These are phyloP conservation scores for Ciconia nigra DNA, from an alignment of 2,797 vertebrate genomes.

Conservation along the genomic window DNA sequence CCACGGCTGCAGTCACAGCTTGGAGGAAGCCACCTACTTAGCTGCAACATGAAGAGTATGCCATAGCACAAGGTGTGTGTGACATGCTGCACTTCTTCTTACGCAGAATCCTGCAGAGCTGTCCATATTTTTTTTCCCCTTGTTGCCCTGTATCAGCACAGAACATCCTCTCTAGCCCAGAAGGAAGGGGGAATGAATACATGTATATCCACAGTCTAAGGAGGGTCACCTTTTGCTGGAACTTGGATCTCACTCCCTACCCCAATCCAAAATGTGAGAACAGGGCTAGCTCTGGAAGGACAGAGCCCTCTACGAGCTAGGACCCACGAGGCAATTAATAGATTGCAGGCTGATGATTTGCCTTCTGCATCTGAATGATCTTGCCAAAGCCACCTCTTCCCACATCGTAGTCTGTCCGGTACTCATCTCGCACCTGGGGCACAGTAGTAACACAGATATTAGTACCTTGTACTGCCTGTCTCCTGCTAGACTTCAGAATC, in stretches of 20 bases:
- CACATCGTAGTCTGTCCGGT: slow-evolving; percentile 70
- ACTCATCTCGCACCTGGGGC: slow-evolving; percentile 68
- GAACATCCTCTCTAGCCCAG: slow-evolving; percentile 38
- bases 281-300: slow-evolving; percentile 21
- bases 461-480: not conserved
- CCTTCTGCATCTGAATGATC: slow-evolving; percentile 65
- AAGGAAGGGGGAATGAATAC: slow-evolving; percentile 38
- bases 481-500: not conserved
- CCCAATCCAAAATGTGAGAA: not conserved
- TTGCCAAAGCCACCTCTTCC: slow-evolving; percentile 75
- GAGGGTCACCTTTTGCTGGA: slow-evolving; percentile 37
- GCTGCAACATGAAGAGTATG: not conserved
- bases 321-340: not conserved
- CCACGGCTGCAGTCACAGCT: not conserved
- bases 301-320: not conserved
- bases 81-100: slow-evolving; percentile 22
- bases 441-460: not conserved
- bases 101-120: slow-evolving; percentile 19
- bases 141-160: slow-evolving; percentile 19
- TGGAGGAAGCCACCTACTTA: not conserved
- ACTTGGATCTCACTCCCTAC: slow-evolving; percentile 7
- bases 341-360: slow-evolving; percentile 49
- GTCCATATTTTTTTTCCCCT: not conserved
- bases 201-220: slow-evolving; percentile 40
- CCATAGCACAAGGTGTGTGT: not conserved